Conservation (phyloP, 2,888 invertebrate genomes). For the Platycheirus rosarum region DNA sequence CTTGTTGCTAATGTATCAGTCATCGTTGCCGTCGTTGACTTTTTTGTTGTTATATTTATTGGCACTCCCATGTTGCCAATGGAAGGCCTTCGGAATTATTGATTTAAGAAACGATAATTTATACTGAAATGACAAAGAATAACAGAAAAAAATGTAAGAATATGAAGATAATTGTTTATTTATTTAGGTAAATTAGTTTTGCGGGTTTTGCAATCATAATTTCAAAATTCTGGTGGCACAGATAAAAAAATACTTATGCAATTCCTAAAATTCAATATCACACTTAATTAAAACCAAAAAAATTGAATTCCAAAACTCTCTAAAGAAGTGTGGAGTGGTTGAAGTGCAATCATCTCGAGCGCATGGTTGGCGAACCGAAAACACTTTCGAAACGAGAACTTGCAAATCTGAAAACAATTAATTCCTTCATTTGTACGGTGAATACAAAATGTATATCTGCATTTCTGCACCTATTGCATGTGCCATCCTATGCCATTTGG, state of each 20-base stretch:
- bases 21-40: conserved; percentile 44
- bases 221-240: too few relatives aligned
- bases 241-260: too few relatives aligned
- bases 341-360: conserved; percentile 40
- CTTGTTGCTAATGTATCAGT: conserved; percentile 54
- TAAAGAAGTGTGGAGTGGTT: conserved; percentile 14
- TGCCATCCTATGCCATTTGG: too few relatives aligned
- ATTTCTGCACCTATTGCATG: background rate
- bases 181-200: too few relatives aligned
- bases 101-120: conserved; percentile 3
- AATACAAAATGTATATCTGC: background rate
- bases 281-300: too few relatives aligned
- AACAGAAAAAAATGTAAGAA: background rate
- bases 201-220: too few relatives aligned
- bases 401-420: conserved; percentile 46
- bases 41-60: conserved; percentile 60
- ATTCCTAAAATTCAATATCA: too few relatives aligned
- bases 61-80: conserved; percentile 75
- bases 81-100: conserved; percentile 64
- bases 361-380: conserved; percentile 51
- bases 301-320: too few relatives aligned
- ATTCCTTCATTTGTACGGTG: conserved; percentile 10
- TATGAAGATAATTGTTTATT: too few relatives aligned
- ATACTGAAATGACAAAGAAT: conserved; percentile 46
- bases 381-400: conserved; percentile 60